These are phyloP conservation scores for Thysanoteuthis rhombus DNA, from an alignment of 2,888 invertebrate species.

Conservation along the genomic window DNA sequence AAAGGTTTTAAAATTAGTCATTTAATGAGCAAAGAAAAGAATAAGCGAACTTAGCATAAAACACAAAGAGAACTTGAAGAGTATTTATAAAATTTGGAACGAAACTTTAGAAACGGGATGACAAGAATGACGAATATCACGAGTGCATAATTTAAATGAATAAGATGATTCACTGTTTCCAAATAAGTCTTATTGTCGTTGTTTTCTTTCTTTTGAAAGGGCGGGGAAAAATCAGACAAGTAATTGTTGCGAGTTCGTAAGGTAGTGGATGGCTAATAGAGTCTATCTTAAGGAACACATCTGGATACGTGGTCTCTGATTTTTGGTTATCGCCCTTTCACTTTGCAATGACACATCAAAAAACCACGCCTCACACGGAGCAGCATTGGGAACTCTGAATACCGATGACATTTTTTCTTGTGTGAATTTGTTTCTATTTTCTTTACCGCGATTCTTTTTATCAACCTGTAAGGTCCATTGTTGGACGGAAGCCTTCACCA, in stretches of 20 bases:
- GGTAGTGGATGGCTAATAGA: neutral
- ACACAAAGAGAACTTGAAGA: neutral
- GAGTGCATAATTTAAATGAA: neutral
- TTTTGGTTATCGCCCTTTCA: neutral
- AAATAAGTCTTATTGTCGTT: neutral
- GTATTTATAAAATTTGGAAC: conserved; percentile 12
- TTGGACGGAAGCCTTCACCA: too few relatives aligned
- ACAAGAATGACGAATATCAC: neutral
- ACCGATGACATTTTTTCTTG: neutral
- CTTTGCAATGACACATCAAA: neutral
- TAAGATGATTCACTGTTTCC: neutral
- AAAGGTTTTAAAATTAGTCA: neutral
- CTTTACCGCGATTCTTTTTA: too few relatives aligned
- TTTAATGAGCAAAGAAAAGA: neutral
- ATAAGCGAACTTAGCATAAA: neutral
- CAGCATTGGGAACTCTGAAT: neutral
- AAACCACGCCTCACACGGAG: neutral
- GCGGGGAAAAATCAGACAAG: neutral
- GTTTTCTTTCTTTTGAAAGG: neutral
- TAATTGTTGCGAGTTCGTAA: neutral
- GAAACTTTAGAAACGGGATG: neutral
- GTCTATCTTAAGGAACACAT: neutral
- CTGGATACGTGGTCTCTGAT: neutral
- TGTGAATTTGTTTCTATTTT: too few relatives aligned
- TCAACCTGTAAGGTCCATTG: too few relatives aligned